Percentiles rank a stretch among this genome's conserved stretches.
phyloP scores from a whole-genome alignment of 2,888 invertebrate species.

The Acleris emargana region DNA sequence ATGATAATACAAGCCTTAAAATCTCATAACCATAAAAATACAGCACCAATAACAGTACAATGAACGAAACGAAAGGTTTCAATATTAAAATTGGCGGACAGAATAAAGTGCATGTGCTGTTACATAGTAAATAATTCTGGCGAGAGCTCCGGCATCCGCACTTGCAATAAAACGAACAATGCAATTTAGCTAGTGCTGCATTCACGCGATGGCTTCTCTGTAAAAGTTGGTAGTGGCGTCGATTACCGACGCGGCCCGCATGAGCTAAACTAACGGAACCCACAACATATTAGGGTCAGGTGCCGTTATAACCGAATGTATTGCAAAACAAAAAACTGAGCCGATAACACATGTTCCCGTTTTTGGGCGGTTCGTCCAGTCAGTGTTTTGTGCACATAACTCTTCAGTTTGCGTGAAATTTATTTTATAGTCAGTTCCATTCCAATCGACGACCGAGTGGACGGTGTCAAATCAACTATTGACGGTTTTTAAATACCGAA shows the following conservation, averaged over 20 bases:
- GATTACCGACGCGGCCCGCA: conserved; percentile 55
- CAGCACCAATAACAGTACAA: conserved; percentile 42
- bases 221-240: conserved; percentile 56
- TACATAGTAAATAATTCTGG: conserved; percentile 81
- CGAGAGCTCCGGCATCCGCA: conserved; percentile 72
- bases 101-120: conserved; percentile 77
- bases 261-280: conserved; percentile 54
- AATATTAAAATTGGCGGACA: conserved; percentile 69
- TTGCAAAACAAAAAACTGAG: conserved; percentile 41
- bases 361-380: conserved; percentile 13
- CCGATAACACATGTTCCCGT: conserved; percentile 39
- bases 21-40: conserved; percentile 18
- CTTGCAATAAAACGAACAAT: conserved; percentile 80
- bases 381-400: conserved; percentile 26
- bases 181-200: conserved; percentile 78
- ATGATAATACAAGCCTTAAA: conserved; percentile 11
- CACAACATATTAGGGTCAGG: conserved; percentile 47
- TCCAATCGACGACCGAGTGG: neutral
- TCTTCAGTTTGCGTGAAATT: conserved; percentile 24
- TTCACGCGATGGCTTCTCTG: conserved; percentile 68
- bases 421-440: conserved; percentile 11
- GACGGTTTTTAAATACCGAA: no score
- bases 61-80: conserved; percentile 64
- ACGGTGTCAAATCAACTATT: no score
- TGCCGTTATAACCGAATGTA: conserved; percentile 45